Conservation (phyloP, 1,140 invertebrate genomes). For the Hirudo medicinalis region DNA sequence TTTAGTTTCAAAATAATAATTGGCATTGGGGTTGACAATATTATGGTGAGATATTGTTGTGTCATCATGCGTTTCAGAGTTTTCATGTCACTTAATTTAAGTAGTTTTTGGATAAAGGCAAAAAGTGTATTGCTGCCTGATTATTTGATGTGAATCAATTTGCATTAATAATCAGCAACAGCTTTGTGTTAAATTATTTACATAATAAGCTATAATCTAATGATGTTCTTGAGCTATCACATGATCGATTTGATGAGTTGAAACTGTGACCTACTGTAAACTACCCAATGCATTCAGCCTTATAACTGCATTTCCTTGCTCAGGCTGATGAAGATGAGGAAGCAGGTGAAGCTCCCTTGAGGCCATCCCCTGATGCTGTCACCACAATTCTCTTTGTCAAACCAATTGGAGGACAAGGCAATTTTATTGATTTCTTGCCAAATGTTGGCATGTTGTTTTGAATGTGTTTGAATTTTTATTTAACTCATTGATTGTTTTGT, state of each 20-base stretch:
- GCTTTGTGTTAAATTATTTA: too few species aligned
- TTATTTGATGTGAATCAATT: too few species aligned
- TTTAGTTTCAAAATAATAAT: neutral
- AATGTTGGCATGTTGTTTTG: neutral
- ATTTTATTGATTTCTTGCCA: slow-evolving; percentile 23
- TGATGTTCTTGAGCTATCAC: too few species aligned
- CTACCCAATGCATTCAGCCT: too few species aligned
- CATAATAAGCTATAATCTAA: too few species aligned
- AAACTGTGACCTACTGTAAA: too few species aligned
- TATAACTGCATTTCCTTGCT: slow-evolving; percentile 19
- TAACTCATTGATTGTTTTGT: neutral
- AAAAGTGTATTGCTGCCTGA: too few species aligned
- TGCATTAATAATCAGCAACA: too few species aligned
- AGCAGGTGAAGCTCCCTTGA: slow-evolving; percentile 44
- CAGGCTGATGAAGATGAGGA: slow-evolving; percentile 51
- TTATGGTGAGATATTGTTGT: neutral
- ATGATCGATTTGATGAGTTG: too few species aligned
- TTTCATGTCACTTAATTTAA: neutral
- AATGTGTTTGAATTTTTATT: neutral
- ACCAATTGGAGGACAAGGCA: slow-evolving; percentile 50
- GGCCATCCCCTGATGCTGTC: slow-evolving; percentile 77
- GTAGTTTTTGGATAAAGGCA: too few species aligned
- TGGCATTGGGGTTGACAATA: neutral
- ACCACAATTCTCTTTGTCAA: slow-evolving; percentile 82
- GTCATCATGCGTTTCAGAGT: neutral